Conservation (phyloP, 2,113 vertebrate genomes). For the Microcebus tavaratra region DNA sequence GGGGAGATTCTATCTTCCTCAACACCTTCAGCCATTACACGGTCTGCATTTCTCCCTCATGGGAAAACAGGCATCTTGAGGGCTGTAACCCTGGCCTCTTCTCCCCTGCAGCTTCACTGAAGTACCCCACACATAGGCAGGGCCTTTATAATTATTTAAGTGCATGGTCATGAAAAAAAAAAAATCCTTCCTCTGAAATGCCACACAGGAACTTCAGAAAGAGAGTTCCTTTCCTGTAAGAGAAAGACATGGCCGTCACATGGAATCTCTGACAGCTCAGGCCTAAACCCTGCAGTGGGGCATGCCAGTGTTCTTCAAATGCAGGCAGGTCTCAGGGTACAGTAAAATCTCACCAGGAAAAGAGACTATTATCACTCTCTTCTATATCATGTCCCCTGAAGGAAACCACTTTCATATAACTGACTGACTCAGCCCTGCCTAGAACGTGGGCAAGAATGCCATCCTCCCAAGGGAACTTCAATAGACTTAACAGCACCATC, state of each 20-base stretch:
- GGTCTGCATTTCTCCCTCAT: neutral
- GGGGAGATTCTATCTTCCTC: neutral
- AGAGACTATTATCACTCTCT: neutral
- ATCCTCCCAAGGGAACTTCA: neutral
- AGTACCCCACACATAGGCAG: neutral
- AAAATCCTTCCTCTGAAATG: neutral
- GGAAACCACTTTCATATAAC: neutral
- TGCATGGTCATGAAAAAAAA: neutral
- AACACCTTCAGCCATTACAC: neutral
- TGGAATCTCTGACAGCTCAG: neutral
- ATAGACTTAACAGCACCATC: accelerated
- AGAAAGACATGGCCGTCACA: too few relatives aligned
- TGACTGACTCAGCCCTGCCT: neutral
- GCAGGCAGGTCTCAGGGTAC: neutral
- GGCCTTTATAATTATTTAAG: neutral
- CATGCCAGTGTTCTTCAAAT: neutral
- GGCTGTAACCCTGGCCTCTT: neutral
- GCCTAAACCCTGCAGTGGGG: neutral
- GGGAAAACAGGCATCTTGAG: neutral
- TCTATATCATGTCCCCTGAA: neutral
- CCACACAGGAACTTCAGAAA: neutral
- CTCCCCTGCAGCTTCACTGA: neutral
- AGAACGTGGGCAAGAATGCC: neutral
- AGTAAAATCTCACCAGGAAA: neutral
- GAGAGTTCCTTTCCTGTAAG: neutral